A percentile compares a stretch with the other conserved stretches of the same genome.
Evolutionary conservation across 2,113 vertebrate genomes (phyloP).

Genomic region (Spheniscus mendiculus): DNA sequence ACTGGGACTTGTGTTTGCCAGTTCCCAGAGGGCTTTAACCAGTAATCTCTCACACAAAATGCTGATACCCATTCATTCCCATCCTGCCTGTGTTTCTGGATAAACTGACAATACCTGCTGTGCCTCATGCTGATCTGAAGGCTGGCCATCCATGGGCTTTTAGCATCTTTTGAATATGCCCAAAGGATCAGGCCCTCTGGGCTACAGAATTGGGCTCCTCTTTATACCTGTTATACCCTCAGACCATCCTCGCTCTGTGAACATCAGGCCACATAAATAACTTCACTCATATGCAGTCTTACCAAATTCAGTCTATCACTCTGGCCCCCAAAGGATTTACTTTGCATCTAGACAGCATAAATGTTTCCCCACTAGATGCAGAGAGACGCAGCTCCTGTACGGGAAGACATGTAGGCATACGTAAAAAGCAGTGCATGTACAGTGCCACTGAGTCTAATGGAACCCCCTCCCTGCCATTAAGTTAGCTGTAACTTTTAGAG

Average conservation of each 20-base stretch:
- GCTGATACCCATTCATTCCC: not conserved
- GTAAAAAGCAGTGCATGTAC: not conserved
- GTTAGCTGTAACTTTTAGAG: not conserved
- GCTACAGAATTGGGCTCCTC: not conserved
- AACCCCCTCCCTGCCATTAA: not conserved
- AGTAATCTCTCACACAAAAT: not conserved
- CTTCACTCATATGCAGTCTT: not conserved
- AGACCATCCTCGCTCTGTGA: not conserved
- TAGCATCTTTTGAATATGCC: not conserved
- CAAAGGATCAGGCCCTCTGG: not conserved
- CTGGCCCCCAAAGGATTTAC: not conserved
- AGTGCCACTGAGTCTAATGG: not conserved
- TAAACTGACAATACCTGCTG: not conserved
- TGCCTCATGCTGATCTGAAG: accelerated
- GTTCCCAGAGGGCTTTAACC: not conserved
- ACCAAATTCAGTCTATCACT: not conserved
- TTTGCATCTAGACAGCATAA: not conserved
- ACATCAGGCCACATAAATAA: not conserved
- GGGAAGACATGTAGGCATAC: not conserved
- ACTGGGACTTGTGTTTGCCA: not conserved
- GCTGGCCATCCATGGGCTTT: accelerated
- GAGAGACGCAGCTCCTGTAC: not conserved
- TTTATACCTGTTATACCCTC: not conserved
- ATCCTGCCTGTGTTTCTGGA: not conserved
- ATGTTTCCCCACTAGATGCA: not conserved